Base-by-base conservation (phyloP, 1,140 invertebrate genomes). In the Uloborus diversus region DNA sequence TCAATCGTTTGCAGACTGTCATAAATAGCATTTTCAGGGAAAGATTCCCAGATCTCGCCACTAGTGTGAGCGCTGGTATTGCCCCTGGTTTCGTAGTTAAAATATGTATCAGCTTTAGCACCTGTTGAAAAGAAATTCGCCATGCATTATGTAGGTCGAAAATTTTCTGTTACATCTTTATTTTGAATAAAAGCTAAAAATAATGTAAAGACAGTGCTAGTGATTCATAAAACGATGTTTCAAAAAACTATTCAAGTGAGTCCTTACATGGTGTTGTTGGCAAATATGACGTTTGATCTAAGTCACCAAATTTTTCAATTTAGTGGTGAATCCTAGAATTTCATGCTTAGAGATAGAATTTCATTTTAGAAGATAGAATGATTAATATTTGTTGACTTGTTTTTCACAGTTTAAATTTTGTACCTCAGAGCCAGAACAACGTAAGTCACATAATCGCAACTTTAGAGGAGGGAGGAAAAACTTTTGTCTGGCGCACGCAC, bases 21-120 rank as follows among this genome's bases (percentile, higher is more conserved):
- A 2, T 33, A 51, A 9, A 25, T 14, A 2, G 20, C 9, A 9
- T 56, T 28, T 20, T 56, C 62, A 13, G 30, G 25, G 17, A 64
- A 47, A 9, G 32, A 33, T 37, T 56, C 37, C 73, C 73, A 78
- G 14, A 3, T 51, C 20, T 65, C 73, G n/a, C 28, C 73, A 25
- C 59, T 78, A 5, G 73, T 56, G 25, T 78, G 73, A 28, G 73
- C 62, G 14, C 73, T 78, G 7, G 73, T 78, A 27, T 65, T 78
- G 13, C 61, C 32, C 27, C 73, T 65, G 3, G 73, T 65, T 27
- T 64, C 73, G 30, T 78, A 78, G 11, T 78, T 78, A 51, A 65
- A 78, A 33, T 32, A 73, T 9, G 70, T 49, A 7, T 73, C 62
- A 11, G 73, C 28, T 65, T 62, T 61, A 2, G 32, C 25, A n/a